A percentile compares a stretch with the other conserved stretches of the same genome.
Conservation (phyloP, 1,140 invertebrate genomes). For the Drosophila lini region DNA sequence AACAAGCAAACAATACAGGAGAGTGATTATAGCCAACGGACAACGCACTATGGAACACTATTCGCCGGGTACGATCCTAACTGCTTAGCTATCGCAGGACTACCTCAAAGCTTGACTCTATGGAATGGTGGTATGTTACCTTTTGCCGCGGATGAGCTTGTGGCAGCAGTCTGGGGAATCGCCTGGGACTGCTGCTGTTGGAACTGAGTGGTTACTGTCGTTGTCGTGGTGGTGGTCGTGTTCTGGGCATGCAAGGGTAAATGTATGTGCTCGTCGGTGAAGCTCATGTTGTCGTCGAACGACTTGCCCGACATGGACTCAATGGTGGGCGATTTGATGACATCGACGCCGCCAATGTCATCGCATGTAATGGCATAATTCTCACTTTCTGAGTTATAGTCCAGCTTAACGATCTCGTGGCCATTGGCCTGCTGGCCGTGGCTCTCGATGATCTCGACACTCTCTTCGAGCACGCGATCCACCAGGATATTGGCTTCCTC, state of each 20-base stretch:
- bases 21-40: constrained; percentile 62
- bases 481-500: constrained; percentile 81
- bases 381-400: constrained; percentile 84
- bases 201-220: constrained; percentile 60
- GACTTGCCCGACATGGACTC: constrained; percentile 84
- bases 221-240: constrained; percentile 47
- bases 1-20: constrained; percentile 67
- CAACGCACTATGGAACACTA: constrained; percentile 46
- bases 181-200: constrained; percentile 60
- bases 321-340: constrained; percentile 84
- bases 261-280: constrained; percentile 77
- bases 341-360: constrained; percentile 81
- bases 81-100: constrained; percentile 40
- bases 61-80: constrained; percentile 37
- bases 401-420: constrained; percentile 62
- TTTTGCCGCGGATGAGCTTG: constrained; percentile 62
- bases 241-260: constrained; percentile 72
- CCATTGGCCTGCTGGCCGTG: constrained; percentile 72
- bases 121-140: constrained; percentile 51
- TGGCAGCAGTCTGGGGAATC: constrained; percentile 41
- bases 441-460: constrained; percentile 75
- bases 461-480: constrained; percentile 82
- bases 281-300: constrained; percentile 84
- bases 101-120: constrained; percentile 52
- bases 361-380: constrained; percentile 84